Evolutionary conservation across 2,113 vertebrate species (phyloP), one percentile per base, ranked within the genome.

Genomic region (Erythrocebus patas): DNA sequence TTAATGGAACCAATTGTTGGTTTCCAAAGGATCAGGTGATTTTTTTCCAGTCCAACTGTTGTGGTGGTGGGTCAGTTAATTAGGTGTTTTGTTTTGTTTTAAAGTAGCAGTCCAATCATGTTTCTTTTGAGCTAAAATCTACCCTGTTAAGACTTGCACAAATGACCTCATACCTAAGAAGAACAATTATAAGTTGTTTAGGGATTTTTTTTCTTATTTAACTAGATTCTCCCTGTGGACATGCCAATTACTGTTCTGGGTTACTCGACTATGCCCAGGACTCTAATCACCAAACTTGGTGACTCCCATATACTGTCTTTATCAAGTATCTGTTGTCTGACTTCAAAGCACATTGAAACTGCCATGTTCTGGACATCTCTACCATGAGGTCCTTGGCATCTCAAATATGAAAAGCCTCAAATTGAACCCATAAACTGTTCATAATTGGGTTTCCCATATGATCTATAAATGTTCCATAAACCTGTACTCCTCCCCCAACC

Each of bases 71-170:
- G 32, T 83, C 89, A 87, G 27, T 43, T 89, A 66, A 78, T 27
- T 35, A 52, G 20, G 30, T 0, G 25, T 14, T 78, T 80, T 70
- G 88, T 40, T 59, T 27, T 91, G 84, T 40, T 59, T 27, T 91
- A 76, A 82, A 64, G 73, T 68, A 83, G 64, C 50, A 89, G 43
- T 3, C 57, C 8, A 84, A 0, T 84, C 61, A 84, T 85, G 32
- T 89, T 92, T 94, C 38, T 94, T 64, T 92, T 94, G 30, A 85
- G 83, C 52, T 70, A 82, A 94, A 95, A 61, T 48, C 13, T 78
- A 86, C 20, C 13, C 52, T 75, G 14, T 59, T 75, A 93, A 85
- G 32, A 91, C 16, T 76, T 48, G 50, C 80, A 45, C 70, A 79
- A 70, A 86, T 64, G 59, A 92, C 66, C 4, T 73, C 35, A 76